Evolutionary conservation across 2,888 invertebrate species (phyloP), one percentile per base, ranked within the genome.

Genomic region (Galerucella nymphaeae): DNA sequence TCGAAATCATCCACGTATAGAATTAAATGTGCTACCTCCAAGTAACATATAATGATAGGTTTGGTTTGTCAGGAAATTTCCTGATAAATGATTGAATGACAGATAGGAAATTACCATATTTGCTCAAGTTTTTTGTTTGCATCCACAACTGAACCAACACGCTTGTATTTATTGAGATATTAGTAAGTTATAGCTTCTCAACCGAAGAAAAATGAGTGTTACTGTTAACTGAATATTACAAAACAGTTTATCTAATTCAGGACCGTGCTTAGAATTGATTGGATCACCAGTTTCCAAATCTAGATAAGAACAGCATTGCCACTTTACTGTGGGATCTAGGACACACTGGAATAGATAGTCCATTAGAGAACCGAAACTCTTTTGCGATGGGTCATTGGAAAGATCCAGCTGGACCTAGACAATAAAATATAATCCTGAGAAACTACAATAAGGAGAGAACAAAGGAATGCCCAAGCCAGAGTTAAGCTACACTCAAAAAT

Each of bases 141-240:
- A 38, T 50, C 55, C 45, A 68, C 48, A 63, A 45, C 64, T 45
- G 50, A 62, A 55, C 55, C n/a, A 72, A 67, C 68, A 68, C 64
- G 38, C n/a, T 66, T 64, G 53, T 75, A 62, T 70, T 75, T 75
- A 72, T 72, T 71, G 70, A 71, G 71, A 72, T 65, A 75, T 72
- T 72, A 71, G 72, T 65, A 61, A 70, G 59, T 68, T 72, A 71
- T 72, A 61, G 65, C 61, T 63, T 66, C 66, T 64, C 63, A 73
- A 72, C 64, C 64, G 66, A 61, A 67, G 18, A 61, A 75, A 75
- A 70, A 66, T 72, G 71, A 71, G 59, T 38, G 63, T 68, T 67
- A 69, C 50, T 55, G 75, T 70, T 72, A 72, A 75, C 66, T 62
- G 71, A 63, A 66, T 50, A 55, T 68, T 48, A 59, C 23, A 41